Base-by-base conservation (phyloP, 2,888 invertebrate species). In the Meganola albula region DNA sequence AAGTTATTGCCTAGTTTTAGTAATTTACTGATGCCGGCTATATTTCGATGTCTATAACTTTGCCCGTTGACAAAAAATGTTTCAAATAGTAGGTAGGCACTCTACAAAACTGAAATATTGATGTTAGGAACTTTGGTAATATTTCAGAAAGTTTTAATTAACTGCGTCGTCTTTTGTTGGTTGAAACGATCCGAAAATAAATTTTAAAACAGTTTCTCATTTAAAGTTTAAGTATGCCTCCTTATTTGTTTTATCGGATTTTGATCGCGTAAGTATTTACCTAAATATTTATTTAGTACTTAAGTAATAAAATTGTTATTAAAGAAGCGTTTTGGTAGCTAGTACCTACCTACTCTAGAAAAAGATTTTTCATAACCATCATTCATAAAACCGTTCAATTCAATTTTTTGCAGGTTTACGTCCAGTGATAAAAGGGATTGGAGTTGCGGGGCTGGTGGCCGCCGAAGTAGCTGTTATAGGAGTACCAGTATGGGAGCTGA, bases 401-500 rank as follows among this genome's bases (percentile, higher is more conserved):
- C n/a, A n/a, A 27, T 30, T 31, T 38, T 44, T 66, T 54, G 0
- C 58, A 82, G 82, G 30, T 10, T 28, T 66, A 22, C 53, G 61
- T 7, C 54, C 53, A 36, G 27, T 66, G 27, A 74, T 74, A 64
- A 48, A 51, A 3, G 14, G 44, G 4, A 12, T 72, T 4, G 77
- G 77, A 1, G 21, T 71, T 8, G 26, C 44, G 1, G 75, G 71
- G 1, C 34, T 79, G 6, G 36, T 61, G 1, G 37, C 43, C 1
- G 38, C 74, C 11, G 70, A 73, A 36, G 28, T 53, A 2, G 27
- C 49, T 1, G 37, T 84, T 4, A 49, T 75, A 1, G 59, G 58
- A 0, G 59, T 79, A 3, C 80, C 83, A 0, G 50, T 69, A 2
- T 69, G 66, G 58, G 74, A 76, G 38, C 57, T 84, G 22, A 55